These are phyloP conservation scores for Edolisoma coerulescens DNA, from an alignment of 2,113 vertebrate species.

Conservation along the genomic window DNA sequence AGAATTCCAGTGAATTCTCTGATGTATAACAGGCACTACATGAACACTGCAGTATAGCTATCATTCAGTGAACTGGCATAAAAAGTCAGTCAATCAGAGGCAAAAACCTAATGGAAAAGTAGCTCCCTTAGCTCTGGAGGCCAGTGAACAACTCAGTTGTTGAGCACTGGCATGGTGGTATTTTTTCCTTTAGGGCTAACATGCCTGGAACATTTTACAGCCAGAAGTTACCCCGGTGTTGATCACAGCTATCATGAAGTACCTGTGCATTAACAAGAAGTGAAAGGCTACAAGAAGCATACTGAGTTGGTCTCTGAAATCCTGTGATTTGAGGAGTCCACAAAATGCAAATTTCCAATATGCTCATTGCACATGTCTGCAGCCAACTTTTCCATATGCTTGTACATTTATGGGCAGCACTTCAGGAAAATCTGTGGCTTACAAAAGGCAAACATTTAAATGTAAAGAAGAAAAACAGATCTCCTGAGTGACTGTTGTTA, in stretches of 20 bases:
- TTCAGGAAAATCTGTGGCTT: constrained; percentile 16
- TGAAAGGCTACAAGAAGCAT: neutral
- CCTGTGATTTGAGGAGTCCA: neutral
- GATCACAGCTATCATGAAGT: neutral
- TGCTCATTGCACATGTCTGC: neutral
- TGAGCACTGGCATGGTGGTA: neutral
- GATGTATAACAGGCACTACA: neutral
- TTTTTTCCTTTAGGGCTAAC: neutral
- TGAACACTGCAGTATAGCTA: neutral
- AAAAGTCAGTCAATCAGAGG: neutral
- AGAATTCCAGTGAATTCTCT: neutral
- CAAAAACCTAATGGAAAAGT: neutral
- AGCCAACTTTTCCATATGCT: neutral
- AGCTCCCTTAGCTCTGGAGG: neutral
- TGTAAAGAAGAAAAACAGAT: constrained; percentile 39
- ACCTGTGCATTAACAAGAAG: neutral
- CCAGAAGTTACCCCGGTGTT: neutral
- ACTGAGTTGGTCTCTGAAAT: neutral
- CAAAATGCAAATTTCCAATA: neutral
- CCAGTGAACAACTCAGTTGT: neutral
- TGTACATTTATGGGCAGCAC: neutral
- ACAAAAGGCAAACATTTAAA: constrained; percentile 46
- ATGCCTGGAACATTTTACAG: neutral
- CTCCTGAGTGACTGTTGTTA: constrained; percentile 25
- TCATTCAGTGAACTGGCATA: neutral